These are phyloP conservation scores for Aurelia aurita complex sp. Pacific DNA, from an alignment of 30 jellyfish, hydroid and myxozoan genomes.

Conservation along the genomic window DNA sequence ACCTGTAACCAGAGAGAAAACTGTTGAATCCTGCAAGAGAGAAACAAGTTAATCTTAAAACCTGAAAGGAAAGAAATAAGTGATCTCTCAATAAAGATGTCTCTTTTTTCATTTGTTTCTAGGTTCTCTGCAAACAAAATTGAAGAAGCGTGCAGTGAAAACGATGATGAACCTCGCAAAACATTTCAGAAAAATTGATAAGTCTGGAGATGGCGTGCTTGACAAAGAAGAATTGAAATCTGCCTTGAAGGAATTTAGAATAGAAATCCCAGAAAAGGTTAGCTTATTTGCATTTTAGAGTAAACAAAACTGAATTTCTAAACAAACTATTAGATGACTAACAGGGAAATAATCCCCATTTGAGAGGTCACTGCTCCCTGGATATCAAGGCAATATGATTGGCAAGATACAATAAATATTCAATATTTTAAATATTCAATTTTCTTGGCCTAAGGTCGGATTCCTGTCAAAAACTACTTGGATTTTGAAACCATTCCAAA, in stretches of 20 bases:
- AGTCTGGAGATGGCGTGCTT: conserved; percentile 74
- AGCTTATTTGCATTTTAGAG: background rate
- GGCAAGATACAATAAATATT: no score
- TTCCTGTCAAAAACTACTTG: no score
- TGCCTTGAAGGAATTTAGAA: conserved; percentile 73
- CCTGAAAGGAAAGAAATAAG: no score
- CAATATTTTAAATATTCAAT: no score
- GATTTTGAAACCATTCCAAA: no score
- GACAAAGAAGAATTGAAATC: conserved; percentile 61
- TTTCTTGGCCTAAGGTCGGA: no score
- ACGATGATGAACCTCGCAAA: conserved; percentile 67
- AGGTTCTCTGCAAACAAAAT: conserved; percentile 59
- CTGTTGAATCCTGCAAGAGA: no score
- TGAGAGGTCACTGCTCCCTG: no score
- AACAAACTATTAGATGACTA: background rate
- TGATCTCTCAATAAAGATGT: no score
- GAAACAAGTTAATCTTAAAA: no score
- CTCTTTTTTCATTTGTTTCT: background rate
- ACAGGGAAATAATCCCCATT: background rate
- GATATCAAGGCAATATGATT: no score
- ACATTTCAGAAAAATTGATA: conserved; percentile 63
- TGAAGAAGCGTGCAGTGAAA: conserved; percentile 77
- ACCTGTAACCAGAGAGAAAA: no score
- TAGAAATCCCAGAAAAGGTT: conserved; percentile 74
- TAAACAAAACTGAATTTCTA: background rate